Conservation (phyloP, 2,113 vertebrate genomes). For the Phocoena phocoena region DNA sequence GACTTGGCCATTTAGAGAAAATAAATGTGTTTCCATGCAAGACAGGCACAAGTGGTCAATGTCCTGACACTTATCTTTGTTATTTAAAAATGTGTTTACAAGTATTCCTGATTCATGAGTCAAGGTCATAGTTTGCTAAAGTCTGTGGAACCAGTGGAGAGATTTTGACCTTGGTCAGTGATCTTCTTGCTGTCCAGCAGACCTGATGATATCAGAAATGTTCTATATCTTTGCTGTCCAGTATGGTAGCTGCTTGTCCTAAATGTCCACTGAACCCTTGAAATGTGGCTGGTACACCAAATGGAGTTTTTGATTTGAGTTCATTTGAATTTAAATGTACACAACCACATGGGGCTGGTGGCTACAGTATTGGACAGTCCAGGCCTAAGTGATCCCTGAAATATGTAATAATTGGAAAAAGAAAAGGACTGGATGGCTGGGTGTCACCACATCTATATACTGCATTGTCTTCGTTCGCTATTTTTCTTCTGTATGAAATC, state of each 20-base stretch:
- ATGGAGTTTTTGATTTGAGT: not conserved
- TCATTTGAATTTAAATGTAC: not conserved
- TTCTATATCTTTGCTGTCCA: no score
- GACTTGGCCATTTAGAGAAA: not conserved
- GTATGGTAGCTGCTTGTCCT: not conserved
- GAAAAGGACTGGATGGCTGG: not conserved
- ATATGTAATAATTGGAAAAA: not conserved
- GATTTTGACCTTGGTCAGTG: not conserved
- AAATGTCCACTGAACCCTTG: not conserved
- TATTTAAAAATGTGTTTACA: conserved; percentile 1
- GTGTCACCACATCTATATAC: not conserved
- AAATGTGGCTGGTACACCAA: not conserved
- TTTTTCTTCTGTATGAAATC: not conserved
- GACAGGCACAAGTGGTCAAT: not conserved
- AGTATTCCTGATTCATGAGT: conserved; percentile 34
- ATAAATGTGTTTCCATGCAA: not conserved
- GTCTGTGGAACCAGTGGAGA: not conserved
- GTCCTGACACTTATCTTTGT: not conserved
- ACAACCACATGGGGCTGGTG: not conserved
- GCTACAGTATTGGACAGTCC: not conserved
- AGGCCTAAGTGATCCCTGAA: not conserved
- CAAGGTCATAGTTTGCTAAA: not conserved
- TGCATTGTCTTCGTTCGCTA: not conserved
- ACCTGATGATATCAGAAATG: not conserved
- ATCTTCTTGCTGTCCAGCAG: not conserved